Evolutionary conservation across 2,888 invertebrate genomes (phyloP), one percentile per base, ranked within the genome.

Genomic region (Andrena camellia): DNA sequence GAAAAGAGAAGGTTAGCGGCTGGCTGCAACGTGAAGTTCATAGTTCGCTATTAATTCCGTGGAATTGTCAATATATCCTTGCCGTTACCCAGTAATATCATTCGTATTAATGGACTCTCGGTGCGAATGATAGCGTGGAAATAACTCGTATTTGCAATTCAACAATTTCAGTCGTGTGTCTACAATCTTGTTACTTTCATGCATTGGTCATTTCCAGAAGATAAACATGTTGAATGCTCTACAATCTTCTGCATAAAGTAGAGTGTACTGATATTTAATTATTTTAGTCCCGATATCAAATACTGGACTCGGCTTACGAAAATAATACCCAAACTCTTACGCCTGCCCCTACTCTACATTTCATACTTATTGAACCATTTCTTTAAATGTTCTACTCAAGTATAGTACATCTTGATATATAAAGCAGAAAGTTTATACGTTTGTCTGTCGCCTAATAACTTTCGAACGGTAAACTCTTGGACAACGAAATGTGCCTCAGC

Each of bases 21-120:
- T 63, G 42, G 23, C 23, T n/a, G 29, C 13, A 35, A n/a, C 29
- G 8, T 4, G 62, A 82, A 80, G 74, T 82, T 79, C 80, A 63
- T 71, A 79, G 71, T 62, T 80, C 74, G 75, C 42, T 7, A 23
- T 67, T 71, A 57, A 80, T 81, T n/a, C 48, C 31, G 17, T 3
- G 20, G 13, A 6, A 29, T 50, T 23, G 20, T 59, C 20, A 6
- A 42, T 29, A 35, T 60, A 50, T n/a, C 48, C 48, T 23, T 20
- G 20, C 8, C 8, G 20, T 10, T 57, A 10, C 23, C 3, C 31
- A 10, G 54, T 2, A 29, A 67, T 31, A 67, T 57, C 35, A 4
- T 57, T 26, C 31, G 4, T 2, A 23, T 8, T 17, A 60, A 60
- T 60, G 29, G 31, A 60, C 7, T 31, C 31, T 7, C 20, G n/a